phyloP scores from a whole-genome alignment of 2,888 invertebrate genomes.

The Dolomedes plantarius region DNA sequence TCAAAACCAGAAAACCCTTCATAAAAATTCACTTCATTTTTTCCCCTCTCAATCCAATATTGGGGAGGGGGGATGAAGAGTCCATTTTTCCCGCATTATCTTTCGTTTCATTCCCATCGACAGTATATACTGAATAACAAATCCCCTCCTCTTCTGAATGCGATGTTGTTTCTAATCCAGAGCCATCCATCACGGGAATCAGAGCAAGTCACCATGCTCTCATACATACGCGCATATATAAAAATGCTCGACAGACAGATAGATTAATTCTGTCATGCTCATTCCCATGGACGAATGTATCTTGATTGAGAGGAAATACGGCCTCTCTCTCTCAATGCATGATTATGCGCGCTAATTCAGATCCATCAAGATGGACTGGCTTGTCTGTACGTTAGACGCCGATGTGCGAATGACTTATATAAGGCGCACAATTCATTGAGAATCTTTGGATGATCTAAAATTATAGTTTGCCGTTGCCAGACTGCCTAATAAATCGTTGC shows the following conservation, averaged over 20 bases:
- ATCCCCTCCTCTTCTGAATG: background rate
- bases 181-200: background rate
- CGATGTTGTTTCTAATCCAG: background rate
- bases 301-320: too few relatives aligned
- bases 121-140: background rate
- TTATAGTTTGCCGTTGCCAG: background rate
- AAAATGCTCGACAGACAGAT: background rate
- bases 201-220: slow-evolving; percentile 1
- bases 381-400: too few relatives aligned
- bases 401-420: too few relatives aligned
- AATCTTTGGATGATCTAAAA: background rate
- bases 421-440: background rate
- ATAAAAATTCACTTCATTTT: too few relatives aligned
- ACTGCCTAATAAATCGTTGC: background rate
- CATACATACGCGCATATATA: background rate
- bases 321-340: background rate
- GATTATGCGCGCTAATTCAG: background rate
- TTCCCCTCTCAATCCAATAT: too few relatives aligned
- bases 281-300: background rate
- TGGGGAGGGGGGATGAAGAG: too few relatives aligned
- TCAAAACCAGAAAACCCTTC: too few relatives aligned
- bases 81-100: too few relatives aligned
- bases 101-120: too few relatives aligned
- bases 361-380: background rate
- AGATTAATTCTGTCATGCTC: slow-evolving; percentile 6